These are phyloP conservation scores for Steinernema feltiae DNA, from an alignment of 1,140 invertebrate genomes.

Conservation along the genomic window DNA sequence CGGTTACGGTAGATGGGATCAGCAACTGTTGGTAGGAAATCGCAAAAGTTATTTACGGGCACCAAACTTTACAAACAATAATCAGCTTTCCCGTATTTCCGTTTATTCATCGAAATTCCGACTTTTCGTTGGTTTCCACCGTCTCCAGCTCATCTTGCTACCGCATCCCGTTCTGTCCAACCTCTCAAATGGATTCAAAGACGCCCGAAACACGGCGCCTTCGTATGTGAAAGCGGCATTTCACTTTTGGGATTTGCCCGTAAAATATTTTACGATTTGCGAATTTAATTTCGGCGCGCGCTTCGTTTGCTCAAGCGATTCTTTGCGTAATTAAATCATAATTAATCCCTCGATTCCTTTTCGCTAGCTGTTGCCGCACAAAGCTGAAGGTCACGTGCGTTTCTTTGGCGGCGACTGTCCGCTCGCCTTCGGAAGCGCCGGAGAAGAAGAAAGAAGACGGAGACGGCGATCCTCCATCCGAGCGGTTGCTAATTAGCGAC, in stretches of 20 bases:
- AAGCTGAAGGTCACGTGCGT: background rate
- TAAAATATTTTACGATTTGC: constrained; percentile 14
- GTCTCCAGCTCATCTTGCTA: too few species aligned
- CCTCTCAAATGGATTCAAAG: too few species aligned
- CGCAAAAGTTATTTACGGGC: too few species aligned
- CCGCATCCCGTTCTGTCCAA: too few species aligned
- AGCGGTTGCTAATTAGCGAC: constrained; percentile 4
- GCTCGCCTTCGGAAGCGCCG: background rate
- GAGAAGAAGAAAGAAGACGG: background rate
- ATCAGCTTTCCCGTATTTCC: too few species aligned
- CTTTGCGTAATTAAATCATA: constrained; percentile 1
- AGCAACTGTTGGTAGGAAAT: too few species aligned
- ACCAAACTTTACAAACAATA: too few species aligned
- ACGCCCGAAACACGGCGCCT: too few species aligned
- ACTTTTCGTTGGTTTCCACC: too few species aligned
- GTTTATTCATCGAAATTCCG: too few species aligned
- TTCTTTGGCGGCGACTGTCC: background rate
- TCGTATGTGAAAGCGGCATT: background rate
- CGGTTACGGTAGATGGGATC: too few species aligned
- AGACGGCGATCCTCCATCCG: background rate
- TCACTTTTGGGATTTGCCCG: constrained; percentile 4
- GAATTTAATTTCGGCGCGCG: background rate
- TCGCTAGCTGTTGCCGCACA: constrained; percentile 10
- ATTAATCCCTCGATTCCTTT: background rate
- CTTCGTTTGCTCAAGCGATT: background rate